Percentiles rank a stretch among this genome's conserved stretches.
Evolutionary conservation across 1,140 invertebrate genomes (phyloP).

Genomic region (Tenebrio molitor): DNA sequence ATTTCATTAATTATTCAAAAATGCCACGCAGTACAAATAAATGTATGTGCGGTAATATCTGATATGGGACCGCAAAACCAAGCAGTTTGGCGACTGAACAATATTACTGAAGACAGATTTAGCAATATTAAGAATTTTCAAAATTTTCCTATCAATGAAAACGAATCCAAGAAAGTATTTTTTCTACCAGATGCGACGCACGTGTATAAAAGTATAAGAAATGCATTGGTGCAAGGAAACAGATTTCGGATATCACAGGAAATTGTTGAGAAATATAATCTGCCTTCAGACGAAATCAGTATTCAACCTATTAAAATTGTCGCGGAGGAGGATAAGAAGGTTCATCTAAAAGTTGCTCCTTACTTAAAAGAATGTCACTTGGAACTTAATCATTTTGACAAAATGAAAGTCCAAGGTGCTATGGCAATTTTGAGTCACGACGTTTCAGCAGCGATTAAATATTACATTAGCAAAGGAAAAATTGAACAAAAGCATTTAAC

Average conservation of each 20-base stretch:
- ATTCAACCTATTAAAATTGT: constrained; percentile 4
- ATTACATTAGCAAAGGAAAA: constrained; percentile 1
- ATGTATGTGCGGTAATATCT: neutral
- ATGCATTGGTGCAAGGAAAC: neutral
- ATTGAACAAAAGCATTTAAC: constrained; percentile 12
- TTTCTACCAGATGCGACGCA: constrained; percentile 41
- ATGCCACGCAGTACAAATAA: neutral
- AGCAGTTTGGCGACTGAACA: neutral
- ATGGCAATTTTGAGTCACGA: constrained; percentile 28
- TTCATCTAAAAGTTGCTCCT: neutral
- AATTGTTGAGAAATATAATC: constrained; percentile 16
- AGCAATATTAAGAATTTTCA: neutral
- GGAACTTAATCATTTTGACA: constrained; percentile 21
- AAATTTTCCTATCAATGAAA: neutral
- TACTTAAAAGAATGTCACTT: constrained; percentile 25
- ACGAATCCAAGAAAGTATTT: constrained; percentile 17
- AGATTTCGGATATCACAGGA: neutral
- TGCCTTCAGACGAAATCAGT: constrained; percentile 1
- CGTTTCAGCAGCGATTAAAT: neutral
- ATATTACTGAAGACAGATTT: neutral
- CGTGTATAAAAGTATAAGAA: constrained; percentile 41
- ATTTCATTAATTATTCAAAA: constrained; percentile 10
- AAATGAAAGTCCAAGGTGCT: constrained; percentile 14
- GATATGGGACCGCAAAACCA: constrained; percentile 29
- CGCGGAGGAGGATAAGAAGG: constrained; percentile 8